Evolutionary conservation across 2,797 vertebrate species (phyloP).

Genomic region (Jordanella pulchra): DNA sequence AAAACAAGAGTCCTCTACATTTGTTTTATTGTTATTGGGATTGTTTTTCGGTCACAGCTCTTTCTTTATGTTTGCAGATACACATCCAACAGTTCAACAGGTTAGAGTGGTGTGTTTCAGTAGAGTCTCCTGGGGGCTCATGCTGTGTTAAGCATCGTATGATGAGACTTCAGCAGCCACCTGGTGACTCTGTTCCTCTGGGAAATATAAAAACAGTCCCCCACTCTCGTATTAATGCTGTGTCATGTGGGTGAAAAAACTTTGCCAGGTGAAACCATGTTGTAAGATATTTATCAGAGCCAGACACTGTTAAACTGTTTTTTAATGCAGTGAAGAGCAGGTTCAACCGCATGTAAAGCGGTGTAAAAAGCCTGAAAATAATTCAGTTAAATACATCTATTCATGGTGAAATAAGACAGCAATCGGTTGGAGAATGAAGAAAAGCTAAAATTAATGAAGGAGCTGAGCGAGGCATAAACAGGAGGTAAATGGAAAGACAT

Average conservation of each 20-base stretch:
- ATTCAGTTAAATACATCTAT: not conserved
- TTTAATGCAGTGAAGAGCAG: not conserved
- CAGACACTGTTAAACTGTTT: conserved; percentile 1
- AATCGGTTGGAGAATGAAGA: too few species aligned
- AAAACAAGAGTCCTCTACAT: conserved; percentile 66
- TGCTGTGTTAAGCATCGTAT: conserved; percentile 29
- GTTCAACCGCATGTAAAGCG: too few species aligned
- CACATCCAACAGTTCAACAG: conserved; percentile 5
- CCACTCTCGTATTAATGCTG: conserved; percentile 41
- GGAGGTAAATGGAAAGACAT: too few species aligned
- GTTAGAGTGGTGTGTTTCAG: conserved; percentile 16
- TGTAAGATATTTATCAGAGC: conserved; percentile 30
- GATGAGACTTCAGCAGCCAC: conserved; percentile 41
- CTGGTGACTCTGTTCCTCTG: conserved; percentile 58
- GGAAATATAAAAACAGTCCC: conserved; percentile 46
- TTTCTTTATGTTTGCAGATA: conserved; percentile 16
- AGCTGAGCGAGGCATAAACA: too few species aligned
- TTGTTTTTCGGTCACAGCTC: conserved; percentile 17
- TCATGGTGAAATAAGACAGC: not conserved
- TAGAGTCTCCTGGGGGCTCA: conserved; percentile 2
- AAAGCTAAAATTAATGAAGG: too few species aligned
- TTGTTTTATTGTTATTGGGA: conserved; percentile 11
- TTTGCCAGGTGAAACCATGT: conserved; percentile 42
- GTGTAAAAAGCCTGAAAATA: not conserved
- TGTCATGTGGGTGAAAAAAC: conserved; percentile 46